These are phyloP conservation scores for Melanostoma mellinum DNA, from an alignment of 2,888 invertebrate genomes.

Conservation along the genomic window DNA sequence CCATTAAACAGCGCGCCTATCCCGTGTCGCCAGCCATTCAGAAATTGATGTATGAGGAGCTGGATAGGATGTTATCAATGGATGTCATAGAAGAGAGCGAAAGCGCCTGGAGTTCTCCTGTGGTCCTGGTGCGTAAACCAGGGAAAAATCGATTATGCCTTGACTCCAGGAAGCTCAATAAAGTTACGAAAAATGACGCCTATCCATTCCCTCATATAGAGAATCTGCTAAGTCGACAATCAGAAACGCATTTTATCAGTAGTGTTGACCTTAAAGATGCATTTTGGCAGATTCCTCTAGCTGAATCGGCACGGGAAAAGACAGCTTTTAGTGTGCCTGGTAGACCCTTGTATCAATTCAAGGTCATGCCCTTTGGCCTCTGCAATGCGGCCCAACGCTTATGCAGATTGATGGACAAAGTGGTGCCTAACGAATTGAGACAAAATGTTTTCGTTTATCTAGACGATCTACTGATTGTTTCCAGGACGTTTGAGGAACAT, in stretches of 20 bases:
- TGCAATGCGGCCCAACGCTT: constrained; percentile 12
- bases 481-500: constrained; percentile 33
- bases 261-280: constrained; percentile 17
- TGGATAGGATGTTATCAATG: constrained; percentile 75
- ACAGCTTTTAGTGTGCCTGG: constrained; percentile 27
- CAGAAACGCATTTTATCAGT: constrained; percentile 39
- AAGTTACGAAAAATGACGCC: constrained; percentile 70
- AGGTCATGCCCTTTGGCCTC: constrained; percentile 11
- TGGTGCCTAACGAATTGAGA: constrained; percentile 26
- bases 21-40: constrained; percentile 54
- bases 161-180: constrained; percentile 75
- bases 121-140: constrained; percentile 58
- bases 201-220: constrained; percentile 71
- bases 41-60: constrained; percentile 64
- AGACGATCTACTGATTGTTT: constrained; percentile 33
- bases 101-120: constrained; percentile 76
- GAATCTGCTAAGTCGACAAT: constrained; percentile 72
- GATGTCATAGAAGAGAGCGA: constrained; percentile 74
- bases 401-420: constrained; percentile 15
- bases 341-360: constrained; percentile 13
- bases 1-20: constrained; percentile 55
- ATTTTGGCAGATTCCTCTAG: constrained; percentile 29
- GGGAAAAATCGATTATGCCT: constrained; percentile 74
- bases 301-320: constrained; percentile 10
- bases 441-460: constrained; percentile 21